Evolutionary conservation across 1,140 invertebrate species (phyloP), one percentile per base, ranked within the genome.

Genomic region (Mizuhopecten yessoensis): DNA sequence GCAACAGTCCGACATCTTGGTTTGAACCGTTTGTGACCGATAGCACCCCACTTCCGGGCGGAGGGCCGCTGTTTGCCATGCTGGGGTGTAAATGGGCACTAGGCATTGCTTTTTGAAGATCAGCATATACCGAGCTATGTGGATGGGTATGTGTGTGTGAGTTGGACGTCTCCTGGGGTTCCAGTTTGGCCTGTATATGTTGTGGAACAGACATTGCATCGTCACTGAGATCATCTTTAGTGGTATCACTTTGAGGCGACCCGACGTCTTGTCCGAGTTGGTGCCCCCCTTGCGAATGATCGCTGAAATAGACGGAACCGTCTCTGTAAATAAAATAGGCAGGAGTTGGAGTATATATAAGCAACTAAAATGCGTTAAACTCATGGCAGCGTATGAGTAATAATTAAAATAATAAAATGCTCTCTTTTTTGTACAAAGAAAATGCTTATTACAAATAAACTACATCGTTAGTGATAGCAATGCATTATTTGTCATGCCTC

Each of bases 241-340:
- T 87, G 33, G 88, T 92, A 87, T 92, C 91, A 92, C 91, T 92
- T 34, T 88, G 87, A 10, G 91, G 91, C n/a, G 91, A 92, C 86
- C 91, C 91, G 5, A 89, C 5, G 49, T 92, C 89, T 34, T 88
- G 88, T 36, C 89, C 91, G 13, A 88, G 86, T 13, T 88, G 86
- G 3, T 87, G 86, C 13, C 89, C 89, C 11, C 87, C 88, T 33
- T 88, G 89, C 20, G 89, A 89, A n/a, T 75, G 87, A 39, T 92
- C 91, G 33, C 91, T 92, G 86, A 89, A 92, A 92, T 39, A 92
- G 34, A 88, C 7, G 42, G 33, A 45, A 87, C 89, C 33, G n/a
- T 90, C 86, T 86, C 86, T 90, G 89, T 45, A 87, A 88, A 89
- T 57, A 87, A 88, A 33, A 34, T n/a, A 34, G 42, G 20, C 33